Conservation (phyloP, 2,113 vertebrate genomes). For the Oryzias melastigma region DNA sequence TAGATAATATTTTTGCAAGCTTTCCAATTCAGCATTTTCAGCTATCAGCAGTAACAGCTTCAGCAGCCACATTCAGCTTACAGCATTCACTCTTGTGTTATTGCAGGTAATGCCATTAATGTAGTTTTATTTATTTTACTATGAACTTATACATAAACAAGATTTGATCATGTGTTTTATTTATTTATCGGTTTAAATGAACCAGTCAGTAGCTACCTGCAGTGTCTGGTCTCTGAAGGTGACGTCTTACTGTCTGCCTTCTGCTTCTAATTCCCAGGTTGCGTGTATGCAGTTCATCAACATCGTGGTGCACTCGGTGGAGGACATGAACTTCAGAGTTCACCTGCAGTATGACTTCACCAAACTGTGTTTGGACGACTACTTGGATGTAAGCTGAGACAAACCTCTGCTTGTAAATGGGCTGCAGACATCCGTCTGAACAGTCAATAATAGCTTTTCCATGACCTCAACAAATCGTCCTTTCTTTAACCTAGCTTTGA, state of each 20-base stretch:
- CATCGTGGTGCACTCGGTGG: slow-evolving; percentile 96
- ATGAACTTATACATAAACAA: too few relatives aligned
- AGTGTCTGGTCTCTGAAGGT: not conserved
- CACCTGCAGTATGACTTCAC: slow-evolving; percentile 96
- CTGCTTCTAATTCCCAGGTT: slow-evolving; percentile 75
- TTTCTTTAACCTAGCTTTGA: slow-evolving; percentile 14
- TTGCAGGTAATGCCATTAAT: too few relatives aligned
- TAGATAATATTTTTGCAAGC: too few relatives aligned
- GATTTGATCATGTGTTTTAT: too few relatives aligned
- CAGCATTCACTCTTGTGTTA: too few relatives aligned
- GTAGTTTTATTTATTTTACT: too few relatives aligned
- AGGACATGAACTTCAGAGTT: slow-evolving; percentile 98
- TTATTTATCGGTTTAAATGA: too few relatives aligned
- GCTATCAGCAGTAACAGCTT: too few relatives aligned
- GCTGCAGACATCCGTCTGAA: slow-evolving; percentile 9
- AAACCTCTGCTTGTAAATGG: slow-evolving; percentile 8
- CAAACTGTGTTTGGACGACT: slow-evolving; percentile 92
- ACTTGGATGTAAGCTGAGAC: slow-evolving; percentile 84
- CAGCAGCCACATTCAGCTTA: too few relatives aligned
- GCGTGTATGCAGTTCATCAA: slow-evolving; percentile 99
- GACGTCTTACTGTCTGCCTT: not conserved
- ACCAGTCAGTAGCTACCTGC: not conserved
- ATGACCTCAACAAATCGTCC: slow-evolving; percentile 10
- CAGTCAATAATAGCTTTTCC: slow-evolving; percentile 28
- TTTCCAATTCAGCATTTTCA: too few relatives aligned